Evolutionary conservation across 1,140 invertebrate genomes (phyloP).

Genomic region (Ylistrum balloti): DNA sequence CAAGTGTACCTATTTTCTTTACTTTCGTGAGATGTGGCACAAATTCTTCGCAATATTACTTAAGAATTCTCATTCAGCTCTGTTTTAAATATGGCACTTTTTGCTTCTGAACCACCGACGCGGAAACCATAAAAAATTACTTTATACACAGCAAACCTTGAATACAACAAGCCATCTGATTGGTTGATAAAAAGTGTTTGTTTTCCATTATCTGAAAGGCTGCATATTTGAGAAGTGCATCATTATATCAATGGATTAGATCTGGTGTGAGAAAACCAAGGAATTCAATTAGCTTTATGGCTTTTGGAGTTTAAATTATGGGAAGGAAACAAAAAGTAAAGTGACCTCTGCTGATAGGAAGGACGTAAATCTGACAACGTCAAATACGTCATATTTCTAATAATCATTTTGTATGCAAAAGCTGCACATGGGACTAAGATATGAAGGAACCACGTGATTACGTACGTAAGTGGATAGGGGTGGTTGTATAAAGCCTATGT

Average conservation of each 20-base stretch:
- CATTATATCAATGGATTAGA: neutral
- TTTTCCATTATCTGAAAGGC: neutral
- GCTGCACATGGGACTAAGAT: neutral
- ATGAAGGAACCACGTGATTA: neutral
- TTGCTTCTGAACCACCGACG: no score
- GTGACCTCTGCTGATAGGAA: neutral
- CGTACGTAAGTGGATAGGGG: no score
- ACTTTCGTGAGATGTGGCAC: no score
- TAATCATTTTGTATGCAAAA: neutral
- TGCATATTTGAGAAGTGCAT: neutral
- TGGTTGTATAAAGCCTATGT: no score
- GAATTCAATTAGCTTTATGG: neutral
- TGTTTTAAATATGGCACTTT: no score
- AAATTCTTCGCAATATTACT: no score
- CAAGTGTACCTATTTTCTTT: no score
- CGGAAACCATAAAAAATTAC: no score
- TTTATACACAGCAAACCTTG: neutral
- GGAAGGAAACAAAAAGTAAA: neutral
- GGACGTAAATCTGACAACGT: no score
- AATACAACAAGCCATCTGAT: constrained; percentile 16
- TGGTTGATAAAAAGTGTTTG: neutral
- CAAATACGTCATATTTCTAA: neutral
- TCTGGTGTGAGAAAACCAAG: neutral
- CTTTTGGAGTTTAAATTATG: neutral
- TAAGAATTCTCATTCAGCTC: no score